Conservation (phyloP, 2,113 vertebrate species). For the Urocynchramus pylzowi region DNA sequence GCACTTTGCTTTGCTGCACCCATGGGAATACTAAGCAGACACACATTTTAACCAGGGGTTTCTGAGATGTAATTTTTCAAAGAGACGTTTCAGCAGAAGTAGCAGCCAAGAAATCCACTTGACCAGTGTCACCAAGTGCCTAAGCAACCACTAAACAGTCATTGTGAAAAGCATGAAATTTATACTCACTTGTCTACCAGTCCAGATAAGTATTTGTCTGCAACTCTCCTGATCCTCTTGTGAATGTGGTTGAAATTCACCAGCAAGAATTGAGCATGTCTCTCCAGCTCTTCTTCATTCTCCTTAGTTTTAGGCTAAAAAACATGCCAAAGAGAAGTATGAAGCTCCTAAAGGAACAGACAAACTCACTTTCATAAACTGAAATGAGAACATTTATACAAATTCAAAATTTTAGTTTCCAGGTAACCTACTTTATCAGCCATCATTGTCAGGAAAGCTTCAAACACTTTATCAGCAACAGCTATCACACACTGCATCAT, state of each 20-base stretch:
- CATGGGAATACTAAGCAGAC: background rate
- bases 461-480: constrained; percentile 94
- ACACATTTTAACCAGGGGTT: background rate
- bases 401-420: background rate
- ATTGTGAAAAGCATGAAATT: background rate
- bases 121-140: background rate
- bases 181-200: constrained; percentile 89
- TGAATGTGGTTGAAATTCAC: constrained; percentile 98
- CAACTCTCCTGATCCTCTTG: constrained; percentile 93
- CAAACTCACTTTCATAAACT: background rate
- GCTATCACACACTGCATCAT: constrained; percentile 97
- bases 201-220: constrained; percentile 95
- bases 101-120: background rate
- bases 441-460: constrained; percentile 96
- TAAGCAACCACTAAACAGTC: background rate
- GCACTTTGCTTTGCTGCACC: background rate
- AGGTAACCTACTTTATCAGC: constrained; percentile 85
- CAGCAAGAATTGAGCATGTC: constrained; percentile 91
- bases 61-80: background rate
- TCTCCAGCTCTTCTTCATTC: constrained; percentile 92
- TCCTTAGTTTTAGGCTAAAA: constrained; percentile 93
- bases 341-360: background rate
- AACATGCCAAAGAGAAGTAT: background rate
- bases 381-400: background rate
- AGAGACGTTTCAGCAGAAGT: background rate